Base-by-base conservation (phyloP, 2,797 vertebrate genomes). In the Notamacropus eugenii region DNA sequence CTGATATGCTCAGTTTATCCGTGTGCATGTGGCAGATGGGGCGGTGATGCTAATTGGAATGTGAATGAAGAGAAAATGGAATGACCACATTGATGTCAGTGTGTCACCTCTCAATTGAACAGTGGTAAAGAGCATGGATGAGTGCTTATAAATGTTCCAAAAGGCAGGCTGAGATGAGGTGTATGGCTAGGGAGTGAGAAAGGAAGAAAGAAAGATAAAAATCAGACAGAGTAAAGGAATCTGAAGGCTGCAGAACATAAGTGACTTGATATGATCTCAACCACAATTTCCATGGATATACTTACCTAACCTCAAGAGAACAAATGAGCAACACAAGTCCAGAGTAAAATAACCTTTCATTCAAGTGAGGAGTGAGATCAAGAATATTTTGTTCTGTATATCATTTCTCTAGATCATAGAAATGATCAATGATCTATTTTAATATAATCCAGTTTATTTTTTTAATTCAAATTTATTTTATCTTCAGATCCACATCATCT, bases 311-410 rank as follows among this genome's bases (percentile, higher is more conserved):
- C 56, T 95, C 22, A 91, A 96, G 55, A 52, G 96, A 93, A 95
- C 55, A 95, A 91, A 94, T 40, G 62, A 93, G 13, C n/a, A 58
- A 52, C 90, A 40, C 1, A 31, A 82, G 91, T 40, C 55, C 34
- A 58, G 16, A 94, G 94, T 93, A 87, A 22, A 50, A 74, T 95
- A 52, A 67, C 94, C 0, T 90, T 90, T 92, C 2, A 57, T 50
- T 94, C 93, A 74, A 74, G 2, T 93, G 12, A 94, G 90, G 87
- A 10, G 46, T 54, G 95, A 92, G 40, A 9, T 1, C 54, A 52
- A 62, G 91, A 94, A 92, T 50, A 96, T 95, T 92, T 93, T 95
- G 40, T 92, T n/a, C 34, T 52, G 90, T 95, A 93, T 94, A 58
- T 93, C 87, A 94, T 93, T 74, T 93, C 94, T 40, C 16, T 93